Evolutionary conservation across 2,113 vertebrate genomes (phyloP).

Genomic region (Pimephales promelas): DNA sequence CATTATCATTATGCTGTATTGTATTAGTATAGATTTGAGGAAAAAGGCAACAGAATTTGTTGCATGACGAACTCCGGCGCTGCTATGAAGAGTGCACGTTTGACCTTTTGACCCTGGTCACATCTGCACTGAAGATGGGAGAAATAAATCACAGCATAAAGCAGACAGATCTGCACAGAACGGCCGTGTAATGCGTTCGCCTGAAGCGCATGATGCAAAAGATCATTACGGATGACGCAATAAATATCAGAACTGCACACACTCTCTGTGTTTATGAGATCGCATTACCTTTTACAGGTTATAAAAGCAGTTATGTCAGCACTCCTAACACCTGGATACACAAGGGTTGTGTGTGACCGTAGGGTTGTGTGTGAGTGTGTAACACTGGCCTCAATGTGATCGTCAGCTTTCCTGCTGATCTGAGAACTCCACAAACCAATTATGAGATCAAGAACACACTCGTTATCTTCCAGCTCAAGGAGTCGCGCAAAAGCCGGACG

Average conservation of each 20-base stretch:
- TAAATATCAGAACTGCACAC: conserved; percentile 30
- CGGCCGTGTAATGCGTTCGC: conserved; percentile 31
- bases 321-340: not conserved
- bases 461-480: too few relatives aligned
- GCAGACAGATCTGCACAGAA: conserved; percentile 36
- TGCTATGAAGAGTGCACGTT: conserved; percentile 10
- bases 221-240: conserved; percentile 9
- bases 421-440: too few relatives aligned
- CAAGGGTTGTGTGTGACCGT: too few relatives aligned
- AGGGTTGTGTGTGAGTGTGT: too few relatives aligned
- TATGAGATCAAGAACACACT: too few relatives aligned
- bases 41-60: not conserved
- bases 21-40: conserved; percentile 15
- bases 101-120: conserved; percentile 53
- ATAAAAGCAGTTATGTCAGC: conserved; percentile 10
- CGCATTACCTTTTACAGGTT: not conserved
- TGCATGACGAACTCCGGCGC: not conserved
- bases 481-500: too few relatives aligned
- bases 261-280: conserved; percentile 3
- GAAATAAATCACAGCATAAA: conserved; percentile 45
- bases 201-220: conserved; percentile 6
- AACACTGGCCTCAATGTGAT: too few relatives aligned
- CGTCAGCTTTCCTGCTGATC: too few relatives aligned
- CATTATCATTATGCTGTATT: not conserved
- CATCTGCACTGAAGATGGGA: conserved; percentile 44